Base-by-base conservation (phyloP, 2,797 vertebrate species). In the Pangasius krempfi region DNA sequence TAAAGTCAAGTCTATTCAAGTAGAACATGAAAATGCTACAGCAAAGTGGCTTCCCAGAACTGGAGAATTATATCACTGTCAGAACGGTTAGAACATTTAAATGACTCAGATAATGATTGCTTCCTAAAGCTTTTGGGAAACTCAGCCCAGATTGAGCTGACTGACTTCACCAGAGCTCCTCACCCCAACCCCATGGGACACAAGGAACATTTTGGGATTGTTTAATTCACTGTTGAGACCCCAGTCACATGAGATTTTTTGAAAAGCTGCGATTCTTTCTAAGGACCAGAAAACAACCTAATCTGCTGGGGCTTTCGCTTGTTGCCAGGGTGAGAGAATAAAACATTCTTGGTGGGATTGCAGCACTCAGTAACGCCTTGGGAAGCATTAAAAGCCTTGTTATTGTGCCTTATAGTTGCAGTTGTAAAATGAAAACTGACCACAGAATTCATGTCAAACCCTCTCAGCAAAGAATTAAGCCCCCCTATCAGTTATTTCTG, bases 221-320 rank as follows among this genome's bases (percentile, higher is more conserved):
- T n/a, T 82, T 62, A 44, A 62, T 40, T 62, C 37, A 64, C 27
- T 52, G 37, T 83, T 83, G 40, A 84, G 60, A 84, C 60, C 60
- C 60, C 27, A 30, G 10, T 70, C 64, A 72, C 82, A 68, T 68
- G 60, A 64, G 58, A 62, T 83, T 83, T 81, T 82, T 60, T 60
- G 54, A 37, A 22, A 62, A 62, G 80, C 58, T 70, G 64, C 0
- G 25, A 16, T n/a, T 83, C 81, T 83, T 83, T 62, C 13, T n/a
- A 20, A 84, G 30, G n/a, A 70, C 64, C 47, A 54, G 12, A 84
- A 84, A 54, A 68, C 27, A 84, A 84, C 83, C 44, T 50, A 52
- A 82, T 76, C 68, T 87, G 86, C 82, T 62, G 50, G 47, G 18
- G 47, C 56, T 86, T 56, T 85, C n/a, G 85, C 44, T 82, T 30